A percentile compares a stretch with the other conserved stretches of the same genome.
Evolutionary conservation across 1,140 invertebrate species (phyloP).

Genomic region (Condylostylus longicornis): DNA sequence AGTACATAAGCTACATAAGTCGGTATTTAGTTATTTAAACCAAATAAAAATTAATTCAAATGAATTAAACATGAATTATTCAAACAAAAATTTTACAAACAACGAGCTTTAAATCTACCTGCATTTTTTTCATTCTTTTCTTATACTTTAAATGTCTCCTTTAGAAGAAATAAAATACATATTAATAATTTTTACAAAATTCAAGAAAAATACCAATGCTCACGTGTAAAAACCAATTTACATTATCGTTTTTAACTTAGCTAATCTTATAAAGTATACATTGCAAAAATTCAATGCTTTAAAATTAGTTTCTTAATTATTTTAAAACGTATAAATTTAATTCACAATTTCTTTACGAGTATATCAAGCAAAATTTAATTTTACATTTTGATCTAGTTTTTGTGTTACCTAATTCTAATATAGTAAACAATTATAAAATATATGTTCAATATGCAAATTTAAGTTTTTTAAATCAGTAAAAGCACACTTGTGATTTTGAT

Average conservation of each 20-base stretch:
- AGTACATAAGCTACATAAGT: conserved; percentile 6
- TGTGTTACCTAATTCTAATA: neutral
- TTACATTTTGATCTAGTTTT: neutral
- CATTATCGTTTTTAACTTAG: conserved; percentile 1
- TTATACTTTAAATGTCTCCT: conserved; percentile 32
- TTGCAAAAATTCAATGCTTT: neutral
- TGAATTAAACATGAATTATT: neutral
- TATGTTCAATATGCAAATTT: neutral
- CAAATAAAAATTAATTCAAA: neutral
- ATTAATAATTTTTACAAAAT: conserved; percentile 3
- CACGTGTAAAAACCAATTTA: too few relatives aligned
- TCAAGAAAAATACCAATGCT: too few relatives aligned
- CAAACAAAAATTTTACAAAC: neutral
- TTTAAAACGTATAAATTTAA: neutral
- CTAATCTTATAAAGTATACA: neutral
- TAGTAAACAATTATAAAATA: neutral
- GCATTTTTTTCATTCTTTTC: conserved; percentile 31
- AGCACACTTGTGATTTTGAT: neutral
- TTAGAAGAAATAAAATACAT: conserved; percentile 15
- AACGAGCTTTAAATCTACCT: conserved; percentile 9
- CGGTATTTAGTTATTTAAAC: conserved; percentile 4
- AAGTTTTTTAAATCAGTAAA: neutral
- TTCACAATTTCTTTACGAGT: too few relatives aligned
- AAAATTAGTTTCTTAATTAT: neutral
- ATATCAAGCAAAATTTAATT: too few relatives aligned